Base-by-base conservation (phyloP, 1,140 invertebrate genomes). In the Cotesia chilonis region DNA sequence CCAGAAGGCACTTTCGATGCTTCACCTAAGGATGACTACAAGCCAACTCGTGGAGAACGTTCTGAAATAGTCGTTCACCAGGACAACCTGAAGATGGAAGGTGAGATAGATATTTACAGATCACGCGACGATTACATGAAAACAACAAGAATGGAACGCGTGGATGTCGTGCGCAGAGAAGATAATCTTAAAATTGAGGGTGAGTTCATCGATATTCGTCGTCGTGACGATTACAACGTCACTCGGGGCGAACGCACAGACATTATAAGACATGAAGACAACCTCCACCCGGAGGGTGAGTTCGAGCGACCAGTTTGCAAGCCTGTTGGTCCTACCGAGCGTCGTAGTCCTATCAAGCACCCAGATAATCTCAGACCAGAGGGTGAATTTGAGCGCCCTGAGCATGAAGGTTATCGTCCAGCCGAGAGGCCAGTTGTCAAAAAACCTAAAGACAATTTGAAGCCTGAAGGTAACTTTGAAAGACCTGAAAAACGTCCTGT, bases 31-130 rank as follows among this genome's bases (percentile, higher is more conserved):
- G 68, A 73, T 54, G 41, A 82, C 60, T 74, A 67, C 55, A 70
- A 63, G 14, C 36, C 59, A n/a, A 75, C 74, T 14, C 61, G 81
- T 52, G 89, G 88, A 20, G 92, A 93, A 79, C 83, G 91, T 72
- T 83, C 89, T 1, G 89, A 91, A 76, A 86, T 90, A 10, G 89
- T 90, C 38, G 89, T 90, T 78, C 90, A 88, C n/a, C 82, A 85
- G 75, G 91, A 92, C 76, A 90, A 92, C 77, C 74, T 92, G 1
- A 85, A 82, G 35, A 88, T 91, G 63, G 92, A 92, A 81, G 91
- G 91, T 12, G 86, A 90, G 28, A 79, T 83, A 7, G 81, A 86
- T 7, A 65, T 81, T 1, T 75, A 76, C 6, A 73, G 82, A 14
- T 88, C 88, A 1, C 83, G 89, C 80, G 82, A 87, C 80, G 84